Conservation (phyloP, 2,888 invertebrate genomes). For the Orchesella flavescens region DNA sequence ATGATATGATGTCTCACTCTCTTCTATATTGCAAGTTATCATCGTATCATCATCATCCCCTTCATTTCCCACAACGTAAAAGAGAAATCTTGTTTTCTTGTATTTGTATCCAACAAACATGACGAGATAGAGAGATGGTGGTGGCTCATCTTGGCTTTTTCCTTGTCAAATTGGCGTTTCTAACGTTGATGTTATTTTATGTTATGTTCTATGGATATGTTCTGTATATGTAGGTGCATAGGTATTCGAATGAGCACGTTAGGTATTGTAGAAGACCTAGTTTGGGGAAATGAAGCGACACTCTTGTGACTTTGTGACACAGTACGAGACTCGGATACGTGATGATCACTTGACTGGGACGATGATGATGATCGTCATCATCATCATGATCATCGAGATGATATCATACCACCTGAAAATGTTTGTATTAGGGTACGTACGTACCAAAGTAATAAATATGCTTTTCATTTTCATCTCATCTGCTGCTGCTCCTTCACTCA, state of each 20-base stretch:
- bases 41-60: constrained; percentile 6
- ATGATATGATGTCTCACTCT: background rate
- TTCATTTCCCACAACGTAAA: background rate
- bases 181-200: too few relatives aligned
- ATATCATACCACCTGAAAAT: background rate
- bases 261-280: background rate
- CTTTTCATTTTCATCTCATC: background rate
- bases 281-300: constrained; percentile 44
- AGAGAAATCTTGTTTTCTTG: background rate
- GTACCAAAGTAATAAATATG: constrained; percentile 27
- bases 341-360: constrained; percentile 1
- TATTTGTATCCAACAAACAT: background rate
- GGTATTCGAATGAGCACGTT: too few relatives aligned
- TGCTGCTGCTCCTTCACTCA: too few relatives aligned
- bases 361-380: background rate
- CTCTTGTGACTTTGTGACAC: constrained; percentile 51
- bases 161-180: too few relatives aligned
- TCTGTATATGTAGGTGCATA: too few relatives aligned
- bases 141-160: too few relatives aligned
- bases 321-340: constrained; percentile 32
- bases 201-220: too few relatives aligned
- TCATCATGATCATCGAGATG: background rate
- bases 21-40: background rate
- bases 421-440: background rate
- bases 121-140: background rate